Evolutionary conservation across 2,888 invertebrate species (phyloP).

Genomic region (Cheilosia variabilis): DNA sequence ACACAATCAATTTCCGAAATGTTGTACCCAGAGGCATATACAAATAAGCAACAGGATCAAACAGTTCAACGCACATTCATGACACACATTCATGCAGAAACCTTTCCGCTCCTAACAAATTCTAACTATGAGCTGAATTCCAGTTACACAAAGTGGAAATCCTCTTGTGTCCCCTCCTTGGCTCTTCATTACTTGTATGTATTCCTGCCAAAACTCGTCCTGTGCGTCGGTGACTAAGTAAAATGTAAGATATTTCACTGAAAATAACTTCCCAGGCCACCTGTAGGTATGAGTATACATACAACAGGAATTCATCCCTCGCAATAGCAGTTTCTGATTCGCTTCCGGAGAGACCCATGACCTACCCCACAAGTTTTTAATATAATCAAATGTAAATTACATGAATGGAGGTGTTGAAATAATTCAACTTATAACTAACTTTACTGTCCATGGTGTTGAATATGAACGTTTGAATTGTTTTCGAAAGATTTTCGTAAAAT

Average conservation of each 20-base stretch:
- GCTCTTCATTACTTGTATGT: constrained; percentile 12
- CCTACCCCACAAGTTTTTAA: neutral
- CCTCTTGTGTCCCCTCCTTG: constrained; percentile 32
- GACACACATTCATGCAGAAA: neutral
- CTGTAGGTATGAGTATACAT: neutral
- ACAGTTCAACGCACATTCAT: constrained; percentile 18
- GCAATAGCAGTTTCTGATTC: neutral
- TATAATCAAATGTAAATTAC: constrained; percentile 21
- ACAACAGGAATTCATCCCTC: constrained; percentile 3
- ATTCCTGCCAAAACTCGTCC: neutral
- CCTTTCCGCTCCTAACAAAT: constrained; percentile 9
- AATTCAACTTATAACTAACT: constrained; percentile 9
- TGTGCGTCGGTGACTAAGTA: neutral
- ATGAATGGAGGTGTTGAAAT: constrained; percentile 15
- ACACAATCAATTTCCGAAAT: constrained; percentile 35
- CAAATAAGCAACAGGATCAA: constrained; percentile 40
- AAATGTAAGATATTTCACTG: constrained; percentile 2
- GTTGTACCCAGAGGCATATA: neutral
- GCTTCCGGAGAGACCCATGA: neutral
- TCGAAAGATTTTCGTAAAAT: constrained; percentile 15
- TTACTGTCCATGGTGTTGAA: neutral
- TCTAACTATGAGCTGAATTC: constrained; percentile 48
- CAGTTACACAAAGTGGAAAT: constrained; percentile 40
- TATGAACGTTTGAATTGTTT: constrained; percentile 4
- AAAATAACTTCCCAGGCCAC: neutral